Evolutionary conservation across 2,888 invertebrate genomes (phyloP).

Genomic region (Tetanocera ferruginea): DNA sequence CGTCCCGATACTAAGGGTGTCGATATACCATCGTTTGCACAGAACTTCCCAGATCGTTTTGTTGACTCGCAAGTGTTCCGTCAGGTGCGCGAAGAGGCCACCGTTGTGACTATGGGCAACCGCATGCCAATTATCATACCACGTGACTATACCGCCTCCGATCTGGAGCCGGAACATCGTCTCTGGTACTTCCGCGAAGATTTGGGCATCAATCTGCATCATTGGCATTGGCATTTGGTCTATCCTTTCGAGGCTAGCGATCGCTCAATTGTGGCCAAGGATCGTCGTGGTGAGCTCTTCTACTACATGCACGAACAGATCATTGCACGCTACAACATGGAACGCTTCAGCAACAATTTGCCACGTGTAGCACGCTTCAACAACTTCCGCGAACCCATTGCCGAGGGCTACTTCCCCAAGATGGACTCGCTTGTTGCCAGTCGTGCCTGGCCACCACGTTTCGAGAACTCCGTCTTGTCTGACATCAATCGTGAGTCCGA

Average conservation of each 20-base stretch:
- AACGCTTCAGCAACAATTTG: conserved; percentile 81
- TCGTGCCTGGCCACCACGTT: conserved; percentile 81
- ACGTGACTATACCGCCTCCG: conserved; percentile 82
- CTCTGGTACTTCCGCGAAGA: conserved; percentile 73
- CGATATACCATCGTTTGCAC: conserved; percentile 75
- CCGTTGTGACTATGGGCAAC: conserved; percentile 74
- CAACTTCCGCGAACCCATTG: conserved; percentile 78
- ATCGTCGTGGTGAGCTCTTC: conserved; percentile 83
- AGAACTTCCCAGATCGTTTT: conserved; percentile 78
- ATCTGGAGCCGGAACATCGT: conserved; percentile 82
- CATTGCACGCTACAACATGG: conserved; percentile 78
- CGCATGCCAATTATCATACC: conserved; percentile 76
- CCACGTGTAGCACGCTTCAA: conserved; percentile 75
- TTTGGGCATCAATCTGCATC: conserved; percentile 72
- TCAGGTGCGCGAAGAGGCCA: conserved; percentile 73
- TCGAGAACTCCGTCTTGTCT: conserved; percentile 72
- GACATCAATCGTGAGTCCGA: conserved; percentile 80
- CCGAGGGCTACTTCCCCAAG: conserved; percentile 88
- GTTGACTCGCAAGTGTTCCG: conserved; percentile 75
- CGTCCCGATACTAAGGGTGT: conserved; percentile 74
- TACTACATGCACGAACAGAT: conserved; percentile 83
- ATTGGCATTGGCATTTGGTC: conserved; percentile 76
- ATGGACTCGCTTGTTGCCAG: conserved; percentile 83
- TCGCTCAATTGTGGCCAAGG: conserved; percentile 73
- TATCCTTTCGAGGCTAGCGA: conserved; percentile 81